phyloP scores from a whole-genome alignment of 2,797 vertebrate genomes.

The Pseudotriccus pelzelni region DNA sequence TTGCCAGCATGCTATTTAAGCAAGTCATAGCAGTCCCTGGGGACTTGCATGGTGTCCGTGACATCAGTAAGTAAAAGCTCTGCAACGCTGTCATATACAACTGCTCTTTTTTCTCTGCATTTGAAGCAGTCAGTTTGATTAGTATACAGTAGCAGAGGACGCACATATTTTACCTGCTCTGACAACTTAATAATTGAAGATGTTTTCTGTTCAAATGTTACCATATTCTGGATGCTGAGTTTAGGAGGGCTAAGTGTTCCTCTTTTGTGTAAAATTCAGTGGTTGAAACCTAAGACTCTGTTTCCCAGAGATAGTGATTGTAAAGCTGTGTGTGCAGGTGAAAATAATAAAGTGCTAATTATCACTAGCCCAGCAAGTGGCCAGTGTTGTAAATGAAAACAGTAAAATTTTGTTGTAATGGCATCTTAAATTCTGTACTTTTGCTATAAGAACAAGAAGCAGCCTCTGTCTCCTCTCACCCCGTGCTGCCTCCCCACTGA shows the following conservation, averaged over 20 bases:
- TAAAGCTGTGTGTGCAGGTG: not conserved
- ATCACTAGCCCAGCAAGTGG: not conserved
- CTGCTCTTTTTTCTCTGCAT: not conserved
- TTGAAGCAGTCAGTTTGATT: not conserved
- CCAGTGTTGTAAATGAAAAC: not conserved
- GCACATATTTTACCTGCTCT: not conserved
- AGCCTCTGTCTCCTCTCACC: not conserved
- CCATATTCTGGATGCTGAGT: not conserved
- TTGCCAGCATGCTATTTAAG: not conserved
- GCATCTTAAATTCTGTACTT: not conserved
- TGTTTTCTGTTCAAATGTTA: not conserved
- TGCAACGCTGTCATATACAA: not conserved
- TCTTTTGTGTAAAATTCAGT: not conserved
- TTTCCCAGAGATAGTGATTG: not conserved
- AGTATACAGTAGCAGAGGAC: not conserved
- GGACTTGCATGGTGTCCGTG: not conserved
- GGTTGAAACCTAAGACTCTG: not conserved
- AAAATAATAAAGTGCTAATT: not conserved
- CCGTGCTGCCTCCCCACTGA: rapidly evolving
- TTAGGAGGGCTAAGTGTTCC: not conserved
- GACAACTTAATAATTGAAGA: not conserved
- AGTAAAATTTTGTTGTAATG: not conserved
- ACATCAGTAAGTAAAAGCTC: not conserved
- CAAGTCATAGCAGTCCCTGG: not conserved
- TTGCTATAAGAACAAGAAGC: not conserved